Evolutionary conservation across 2,888 invertebrate genomes (phyloP).

Genomic region (Glaucopsyche alexis): DNA sequence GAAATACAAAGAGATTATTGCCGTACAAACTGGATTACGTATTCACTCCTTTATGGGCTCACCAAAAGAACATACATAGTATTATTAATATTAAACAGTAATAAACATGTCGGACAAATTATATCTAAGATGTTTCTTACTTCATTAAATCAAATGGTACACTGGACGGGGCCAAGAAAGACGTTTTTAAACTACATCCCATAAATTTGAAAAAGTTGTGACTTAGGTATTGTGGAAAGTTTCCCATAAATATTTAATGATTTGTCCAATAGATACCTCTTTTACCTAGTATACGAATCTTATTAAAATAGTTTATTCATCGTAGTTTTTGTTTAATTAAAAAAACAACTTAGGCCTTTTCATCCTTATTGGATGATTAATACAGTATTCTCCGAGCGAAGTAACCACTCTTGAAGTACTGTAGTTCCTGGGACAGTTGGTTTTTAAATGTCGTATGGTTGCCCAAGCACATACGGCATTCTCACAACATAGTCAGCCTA

Average conservation of each 20-base stretch:
- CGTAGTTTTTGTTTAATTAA: no score
- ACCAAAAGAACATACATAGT: slow-evolving; percentile 11
- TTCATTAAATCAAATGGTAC: slow-evolving; percentile 26
- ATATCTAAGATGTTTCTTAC: slow-evolving; percentile 18
- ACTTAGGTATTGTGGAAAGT: neutral
- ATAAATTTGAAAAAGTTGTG: neutral
- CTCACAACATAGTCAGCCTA: no score
- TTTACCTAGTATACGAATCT: no score
- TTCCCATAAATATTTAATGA: neutral
- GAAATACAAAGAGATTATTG: slow-evolving; percentile 20
- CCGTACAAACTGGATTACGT: slow-evolving; percentile 23
- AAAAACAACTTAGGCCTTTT: no score
- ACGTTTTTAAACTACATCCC: neutral
- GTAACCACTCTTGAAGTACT: no score
- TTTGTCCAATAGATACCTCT: no score
- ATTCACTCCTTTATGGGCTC: slow-evolving; percentile 18
- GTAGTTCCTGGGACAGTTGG: no score
- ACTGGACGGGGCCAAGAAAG: neutral
- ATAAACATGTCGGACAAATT: slow-evolving; percentile 27
- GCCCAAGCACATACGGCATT: no score
- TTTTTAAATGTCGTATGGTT: no score
- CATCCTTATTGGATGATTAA: no score
- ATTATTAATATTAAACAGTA: slow-evolving; percentile 27
- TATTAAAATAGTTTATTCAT: no score
- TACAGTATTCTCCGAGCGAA: no score